Evolutionary conservation across 2,797 vertebrate species (phyloP), one percentile per base, ranked within the genome.

Genomic region (Rhabdomys pumilio): DNA sequence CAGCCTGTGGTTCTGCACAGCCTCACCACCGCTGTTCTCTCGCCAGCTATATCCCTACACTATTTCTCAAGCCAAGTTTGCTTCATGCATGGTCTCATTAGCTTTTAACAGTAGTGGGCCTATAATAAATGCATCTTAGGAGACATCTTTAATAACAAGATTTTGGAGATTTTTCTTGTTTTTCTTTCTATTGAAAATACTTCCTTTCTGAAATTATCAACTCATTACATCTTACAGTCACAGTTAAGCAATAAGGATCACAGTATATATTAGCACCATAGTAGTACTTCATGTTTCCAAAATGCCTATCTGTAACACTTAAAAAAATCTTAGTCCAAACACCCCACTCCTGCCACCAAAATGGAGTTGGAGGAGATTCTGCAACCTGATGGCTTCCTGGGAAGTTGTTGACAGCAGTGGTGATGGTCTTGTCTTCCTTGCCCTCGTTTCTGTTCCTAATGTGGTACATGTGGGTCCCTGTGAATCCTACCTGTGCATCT

Each of bases 161-260:
- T 91, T 96, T 96, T 13, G 67, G 10, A 57, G 12, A n/a, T 69
- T 38, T 72, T 29, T 63, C 3, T 22, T 76, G 91, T 91, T 41
- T 76, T 77, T 96, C 91, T 65, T 83, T 91, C 92, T n/a, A 69
- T 38, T 73, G n/a, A 72, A 93, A 73, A 22, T 44, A 4, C n/a
- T 44, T 90, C 59, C 22, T 96, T 82, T 89, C 96, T 89, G 41
- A 92, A 94, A 90, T 89, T 59, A 90, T 84, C 57, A 85, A 34
- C 31, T 90, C 61, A 77, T 1, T 90, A 63, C n/a, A 95, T 38
- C n/a, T 92, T 92, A 87, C 82, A 84, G n/a, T 65, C n/a, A 89
- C 73, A 77, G 19, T 26, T 80, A 82, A 93, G 57, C 96, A 96
- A 75, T 76, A 89, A 75, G 65, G 53, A 80, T 94, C 86, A 1